Evolutionary conservation across 1,140 invertebrate genomes (phyloP).

Genomic region (Marisa cornuarietis): DNA sequence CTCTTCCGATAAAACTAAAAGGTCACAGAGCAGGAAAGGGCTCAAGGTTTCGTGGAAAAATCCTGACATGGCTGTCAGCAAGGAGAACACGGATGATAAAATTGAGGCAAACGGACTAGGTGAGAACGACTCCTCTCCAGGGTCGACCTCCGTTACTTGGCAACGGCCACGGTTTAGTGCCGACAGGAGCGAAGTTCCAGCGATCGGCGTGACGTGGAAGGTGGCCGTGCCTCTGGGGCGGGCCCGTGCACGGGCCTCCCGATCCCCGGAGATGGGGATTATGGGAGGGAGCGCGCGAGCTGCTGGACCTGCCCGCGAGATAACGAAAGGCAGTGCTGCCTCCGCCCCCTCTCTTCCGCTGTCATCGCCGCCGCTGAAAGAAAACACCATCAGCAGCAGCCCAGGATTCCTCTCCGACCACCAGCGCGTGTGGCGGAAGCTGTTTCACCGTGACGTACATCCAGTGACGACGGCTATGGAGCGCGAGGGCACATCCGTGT

Average conservation of each 20-base stretch:
- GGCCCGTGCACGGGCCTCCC: neutral
- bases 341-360: too few relatives aligned
- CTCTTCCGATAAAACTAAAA: neutral
- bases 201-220: conserved; percentile 27
- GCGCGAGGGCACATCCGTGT: conserved; percentile 43
- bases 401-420: neutral
- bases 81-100: neutral
- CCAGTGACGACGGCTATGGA: conserved; percentile 48
- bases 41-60: conserved; percentile 28
- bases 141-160: neutral
- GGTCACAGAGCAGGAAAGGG: conserved; percentile 5
- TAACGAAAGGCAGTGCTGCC: neutral
- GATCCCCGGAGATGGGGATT: neutral
- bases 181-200: conserved; percentile 10
- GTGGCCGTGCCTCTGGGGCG: conserved; percentile 6
- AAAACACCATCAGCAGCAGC: neutral
- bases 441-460: conserved; percentile 42
- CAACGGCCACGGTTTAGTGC: neutral
- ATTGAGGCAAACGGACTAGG: neutral
- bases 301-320: neutral
- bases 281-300: neutral
- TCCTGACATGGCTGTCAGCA: neutral
- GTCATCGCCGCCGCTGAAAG: too few relatives aligned
- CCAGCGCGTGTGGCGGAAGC: conserved; percentile 33
- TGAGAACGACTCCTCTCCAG: neutral